Evolutionary conservation across 2,113 vertebrate species (phyloP).

Genomic region (Cyprinodon tularosa): DNA sequence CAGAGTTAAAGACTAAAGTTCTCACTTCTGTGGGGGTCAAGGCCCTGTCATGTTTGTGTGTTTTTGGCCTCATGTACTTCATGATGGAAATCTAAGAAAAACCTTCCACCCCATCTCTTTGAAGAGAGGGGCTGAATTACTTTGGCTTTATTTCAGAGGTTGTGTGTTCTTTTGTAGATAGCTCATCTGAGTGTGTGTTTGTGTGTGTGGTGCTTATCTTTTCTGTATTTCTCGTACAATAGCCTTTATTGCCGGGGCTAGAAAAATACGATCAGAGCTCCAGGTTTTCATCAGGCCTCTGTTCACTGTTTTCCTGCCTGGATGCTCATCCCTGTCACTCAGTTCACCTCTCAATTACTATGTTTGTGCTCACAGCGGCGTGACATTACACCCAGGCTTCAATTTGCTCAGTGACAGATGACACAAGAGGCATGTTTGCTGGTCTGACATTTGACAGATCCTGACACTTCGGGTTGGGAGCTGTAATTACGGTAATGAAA

Average conservation of each 20-base stretch:
- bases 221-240: constrained; percentile 66
- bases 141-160: constrained; percentile 65
- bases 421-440: constrained; percentile 69
- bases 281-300: constrained; percentile 67
- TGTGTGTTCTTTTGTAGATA: constrained; percentile 68
- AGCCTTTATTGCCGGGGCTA: constrained; percentile 63
- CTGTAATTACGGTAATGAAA: constrained; percentile 71
- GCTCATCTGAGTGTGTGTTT: constrained; percentile 52
- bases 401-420: constrained; percentile 74
- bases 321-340: constrained; percentile 78
- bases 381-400: constrained; percentile 80
- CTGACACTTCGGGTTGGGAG: constrained; percentile 44
- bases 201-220: constrained; percentile 47
- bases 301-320: constrained; percentile 71
- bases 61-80: constrained; percentile 63
- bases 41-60: constrained; percentile 55
- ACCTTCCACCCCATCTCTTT: constrained; percentile 73
- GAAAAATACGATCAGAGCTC: constrained; percentile 54
- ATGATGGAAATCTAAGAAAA: constrained; percentile 73
- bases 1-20: constrained; percentile 33
- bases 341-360: constrained; percentile 79
- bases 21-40: constrained; percentile 55
- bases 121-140: constrained; percentile 71
- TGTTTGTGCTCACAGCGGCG: constrained; percentile 78
- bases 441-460: constrained; percentile 65